A percentile compares a stretch with the other conserved stretches of the same genome.
Conservation (phyloP, 1,140 invertebrate genomes). For the Rhyacophila brunnea region DNA sequence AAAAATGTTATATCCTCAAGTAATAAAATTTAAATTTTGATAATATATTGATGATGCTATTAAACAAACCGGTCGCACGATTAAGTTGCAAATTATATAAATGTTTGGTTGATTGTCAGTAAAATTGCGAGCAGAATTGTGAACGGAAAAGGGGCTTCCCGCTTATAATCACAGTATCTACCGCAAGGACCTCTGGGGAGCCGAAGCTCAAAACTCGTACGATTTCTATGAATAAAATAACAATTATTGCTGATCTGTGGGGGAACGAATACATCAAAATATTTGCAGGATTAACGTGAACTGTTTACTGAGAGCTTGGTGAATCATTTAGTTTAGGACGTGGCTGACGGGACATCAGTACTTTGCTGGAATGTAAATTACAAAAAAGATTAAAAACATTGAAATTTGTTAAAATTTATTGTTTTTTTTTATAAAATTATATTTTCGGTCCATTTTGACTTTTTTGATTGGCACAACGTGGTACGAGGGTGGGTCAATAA, state of each 20-base stretch:
- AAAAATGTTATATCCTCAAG: too few species aligned
- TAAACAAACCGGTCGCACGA: too few species aligned
- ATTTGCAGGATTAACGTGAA: neutral
- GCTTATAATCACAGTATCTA: slow-evolving; percentile 22
- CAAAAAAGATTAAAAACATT: neutral
- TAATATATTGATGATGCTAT: too few species aligned
- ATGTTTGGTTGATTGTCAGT: too few species aligned
- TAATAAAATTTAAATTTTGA: too few species aligned
- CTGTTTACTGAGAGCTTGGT: slow-evolving; percentile 1
- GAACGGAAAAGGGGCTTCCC: slow-evolving; percentile 7
- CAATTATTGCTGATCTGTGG: slow-evolving; percentile 17
- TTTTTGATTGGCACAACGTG: too few species aligned
- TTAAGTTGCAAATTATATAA: too few species aligned
- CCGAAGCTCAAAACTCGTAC: slow-evolving; percentile 18
- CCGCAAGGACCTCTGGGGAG: slow-evolving; percentile 19
- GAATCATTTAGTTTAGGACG: neutral
- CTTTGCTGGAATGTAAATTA: neutral
- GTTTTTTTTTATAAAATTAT: too few species aligned
- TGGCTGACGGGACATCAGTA: neutral
- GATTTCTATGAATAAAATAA: slow-evolving; percentile 37
- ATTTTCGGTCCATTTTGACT: too few species aligned
- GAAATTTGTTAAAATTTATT: too few species aligned
- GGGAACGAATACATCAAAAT: slow-evolving; percentile 22
- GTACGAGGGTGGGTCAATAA: too few species aligned
- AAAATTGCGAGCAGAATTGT: neutral